Evolutionary conservation across 2,113 vertebrate species (phyloP).

Genomic region (Mormoops blainvillei): DNA sequence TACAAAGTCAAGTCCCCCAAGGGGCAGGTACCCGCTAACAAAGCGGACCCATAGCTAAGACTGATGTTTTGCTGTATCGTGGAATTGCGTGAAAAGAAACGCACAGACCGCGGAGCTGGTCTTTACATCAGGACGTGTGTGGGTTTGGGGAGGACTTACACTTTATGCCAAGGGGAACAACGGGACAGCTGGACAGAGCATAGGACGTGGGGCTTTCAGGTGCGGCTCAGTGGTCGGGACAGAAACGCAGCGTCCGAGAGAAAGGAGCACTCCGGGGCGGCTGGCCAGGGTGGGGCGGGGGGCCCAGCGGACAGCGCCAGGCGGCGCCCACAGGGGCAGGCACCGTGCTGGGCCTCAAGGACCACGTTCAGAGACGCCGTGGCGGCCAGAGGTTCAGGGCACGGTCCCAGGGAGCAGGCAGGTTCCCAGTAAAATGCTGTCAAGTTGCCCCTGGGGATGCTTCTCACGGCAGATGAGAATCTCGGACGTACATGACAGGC

Average conservation of each 20-base stretch:
- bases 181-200: background rate
- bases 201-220: background rate
- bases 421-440: rapidly evolving
- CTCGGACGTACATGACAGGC: background rate
- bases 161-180: background rate
- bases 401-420: rapidly evolving
- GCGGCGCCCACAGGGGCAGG: too few relatives aligned
- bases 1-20: background rate
- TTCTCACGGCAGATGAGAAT: background rate
- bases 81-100: too few relatives aligned
- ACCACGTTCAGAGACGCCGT: background rate
- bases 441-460: rapidly evolving
- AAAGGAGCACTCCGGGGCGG: background rate
- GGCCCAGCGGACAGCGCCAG: background rate
- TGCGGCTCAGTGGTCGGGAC: too few relatives aligned
- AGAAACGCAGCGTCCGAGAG: background rate
- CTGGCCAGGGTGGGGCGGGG: too few relatives aligned
- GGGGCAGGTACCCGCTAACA: background rate
- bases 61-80: too few relatives aligned
- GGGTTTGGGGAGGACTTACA: rapidly evolving
- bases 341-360: background rate
- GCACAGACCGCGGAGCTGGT: rapidly evolving
- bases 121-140: background rate
- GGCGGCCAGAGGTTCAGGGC: background rate
- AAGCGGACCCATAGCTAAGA: too few relatives aligned